phyloP scores from a whole-genome alignment of 2,797 vertebrate genomes.

The Salarias fasciatus region DNA sequence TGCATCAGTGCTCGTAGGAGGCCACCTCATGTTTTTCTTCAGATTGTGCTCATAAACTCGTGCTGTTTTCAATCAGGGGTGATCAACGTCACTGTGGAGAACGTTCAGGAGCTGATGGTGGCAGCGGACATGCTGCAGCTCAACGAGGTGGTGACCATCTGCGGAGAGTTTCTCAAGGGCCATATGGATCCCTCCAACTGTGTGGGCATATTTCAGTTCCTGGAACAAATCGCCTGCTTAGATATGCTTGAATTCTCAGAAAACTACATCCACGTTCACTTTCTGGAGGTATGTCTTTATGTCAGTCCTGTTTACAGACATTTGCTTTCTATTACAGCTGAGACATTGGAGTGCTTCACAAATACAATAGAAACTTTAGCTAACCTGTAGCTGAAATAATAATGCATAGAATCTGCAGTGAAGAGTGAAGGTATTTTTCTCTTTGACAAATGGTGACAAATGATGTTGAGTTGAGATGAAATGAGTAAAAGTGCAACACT shows the following conservation, averaged over 20 bases:
- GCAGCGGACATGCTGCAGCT: constrained; percentile 98
- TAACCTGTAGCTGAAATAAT: too few relatives aligned
- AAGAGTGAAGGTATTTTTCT: too few relatives aligned
- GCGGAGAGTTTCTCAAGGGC: constrained; percentile 93
- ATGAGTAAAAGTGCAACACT: too few relatives aligned
- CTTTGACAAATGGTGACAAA: too few relatives aligned
- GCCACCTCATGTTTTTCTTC: too few relatives aligned
- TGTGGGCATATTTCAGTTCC: constrained; percentile 95
- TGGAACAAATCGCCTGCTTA: constrained; percentile 93
- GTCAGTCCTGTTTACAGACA: too few relatives aligned
- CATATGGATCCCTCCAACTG: constrained; percentile 95
- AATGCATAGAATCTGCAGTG: too few relatives aligned
- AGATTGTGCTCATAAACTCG: background rate
- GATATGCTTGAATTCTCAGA: constrained; percentile 93
- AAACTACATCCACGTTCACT: constrained; percentile 94
- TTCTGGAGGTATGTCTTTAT: constrained; percentile 86
- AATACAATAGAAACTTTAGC: too few relatives aligned
- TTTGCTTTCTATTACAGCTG: too few relatives aligned
- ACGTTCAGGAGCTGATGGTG: constrained; percentile 95
- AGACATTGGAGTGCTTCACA: too few relatives aligned
- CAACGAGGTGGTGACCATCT: constrained; percentile 92
- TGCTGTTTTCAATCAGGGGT: constrained; percentile 77
- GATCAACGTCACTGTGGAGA: constrained; percentile 89
- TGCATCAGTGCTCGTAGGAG: background rate
- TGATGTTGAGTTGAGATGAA: too few relatives aligned